These are phyloP conservation scores for Paralinhomoeus sp. DNA, from an alignment of 2,888 invertebrate species.

Conservation along the genomic window DNA sequence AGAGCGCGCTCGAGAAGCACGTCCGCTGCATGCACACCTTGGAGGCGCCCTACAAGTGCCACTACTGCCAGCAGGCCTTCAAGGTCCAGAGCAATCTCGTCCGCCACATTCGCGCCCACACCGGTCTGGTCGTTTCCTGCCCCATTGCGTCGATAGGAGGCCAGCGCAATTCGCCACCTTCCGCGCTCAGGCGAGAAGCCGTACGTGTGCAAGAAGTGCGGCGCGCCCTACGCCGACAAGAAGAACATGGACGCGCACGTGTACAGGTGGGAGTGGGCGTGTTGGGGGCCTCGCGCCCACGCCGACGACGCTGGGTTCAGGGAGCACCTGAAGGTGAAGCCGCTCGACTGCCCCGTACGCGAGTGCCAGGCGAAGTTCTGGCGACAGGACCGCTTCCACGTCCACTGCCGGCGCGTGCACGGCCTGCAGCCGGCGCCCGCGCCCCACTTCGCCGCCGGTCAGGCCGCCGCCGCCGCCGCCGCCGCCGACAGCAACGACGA, in stretches of 20 bases:
- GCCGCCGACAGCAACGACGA: too few relatives aligned
- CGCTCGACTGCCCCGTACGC: conserved; percentile 8
- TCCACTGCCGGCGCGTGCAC: conserved; percentile 7
- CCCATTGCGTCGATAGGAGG: too few relatives aligned
- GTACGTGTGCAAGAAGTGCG: conserved; percentile 16
- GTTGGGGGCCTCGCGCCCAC: not conserved
- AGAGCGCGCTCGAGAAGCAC: conserved; percentile 14
- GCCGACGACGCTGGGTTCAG: not conserved
- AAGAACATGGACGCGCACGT: conserved; percentile 20
- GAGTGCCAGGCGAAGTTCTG: conserved; percentile 12
- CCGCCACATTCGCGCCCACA: conserved; percentile 14
- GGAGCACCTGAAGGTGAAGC: conserved; percentile 12
- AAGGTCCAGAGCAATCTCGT: conserved; percentile 17
- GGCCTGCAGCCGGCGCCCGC: conserved; percentile 2
- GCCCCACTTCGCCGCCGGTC: too few relatives aligned
- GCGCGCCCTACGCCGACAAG: conserved; percentile 15
- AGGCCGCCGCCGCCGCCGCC: too few relatives aligned
- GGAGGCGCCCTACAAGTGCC: conserved; percentile 15
- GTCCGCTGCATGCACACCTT: conserved; percentile 15
- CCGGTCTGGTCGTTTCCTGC: conserved; percentile 8
- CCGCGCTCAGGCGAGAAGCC: conserved; percentile 17
- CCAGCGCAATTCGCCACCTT: too few relatives aligned
- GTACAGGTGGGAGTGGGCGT: conserved; percentile 7
- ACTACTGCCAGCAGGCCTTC: conserved; percentile 11
- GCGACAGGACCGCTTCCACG: conserved; percentile 11